Evolutionary conservation across 2,888 invertebrate species (phyloP), one percentile per base, ranked within the genome.

Genomic region (Macrosoma leucophasiata): DNA sequence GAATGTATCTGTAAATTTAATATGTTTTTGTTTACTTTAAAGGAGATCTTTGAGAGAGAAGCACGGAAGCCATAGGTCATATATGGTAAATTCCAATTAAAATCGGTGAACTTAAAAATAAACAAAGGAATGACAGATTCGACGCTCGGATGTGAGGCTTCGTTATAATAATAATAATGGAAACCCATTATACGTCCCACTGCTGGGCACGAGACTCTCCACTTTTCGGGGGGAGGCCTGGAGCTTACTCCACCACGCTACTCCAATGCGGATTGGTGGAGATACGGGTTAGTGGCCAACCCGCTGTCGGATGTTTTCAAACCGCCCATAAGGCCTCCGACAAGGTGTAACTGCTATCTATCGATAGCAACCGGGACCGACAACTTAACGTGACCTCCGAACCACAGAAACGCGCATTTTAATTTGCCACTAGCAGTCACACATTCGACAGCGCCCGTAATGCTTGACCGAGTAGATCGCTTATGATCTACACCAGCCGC

Each of bases 1-100:
- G 32, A 38, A 39, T 4, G 39, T 4, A 41, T 46, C 48, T 50
- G 23, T 19, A 41, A 34, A 23, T 8, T 2, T 24, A 10, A 17
- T 10, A 5, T 17, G 7, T 5, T 5, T 4, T 17, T 17, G 17
- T 7, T 4, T 17, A 17, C 4, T 17, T 17, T 17, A 17, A 17
- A 17, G 7, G 17, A 17, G 7, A 17, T 5, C 17, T 17, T 4
- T 7, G 4, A 17, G 17, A 7, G 7, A 17, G 7, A 17, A 5
- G 4, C 4, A 7, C 17, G 17, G 7, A 7, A 17, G 7, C 7
- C 4, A 7, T 17, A 5, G 17, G 4, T 17, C 4, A 17, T 7
- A 17, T 5, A 17, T 17, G 4, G 4, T 17, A 17, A 17, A 17
- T 17, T 7, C 17, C 7, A 17, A 7, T 4, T 17, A 17, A 5